Percentiles rank a stretch among this genome's conserved stretches.
Conservation (phyloP, 2,888 invertebrate species). For the Drosophila limbata region DNA sequence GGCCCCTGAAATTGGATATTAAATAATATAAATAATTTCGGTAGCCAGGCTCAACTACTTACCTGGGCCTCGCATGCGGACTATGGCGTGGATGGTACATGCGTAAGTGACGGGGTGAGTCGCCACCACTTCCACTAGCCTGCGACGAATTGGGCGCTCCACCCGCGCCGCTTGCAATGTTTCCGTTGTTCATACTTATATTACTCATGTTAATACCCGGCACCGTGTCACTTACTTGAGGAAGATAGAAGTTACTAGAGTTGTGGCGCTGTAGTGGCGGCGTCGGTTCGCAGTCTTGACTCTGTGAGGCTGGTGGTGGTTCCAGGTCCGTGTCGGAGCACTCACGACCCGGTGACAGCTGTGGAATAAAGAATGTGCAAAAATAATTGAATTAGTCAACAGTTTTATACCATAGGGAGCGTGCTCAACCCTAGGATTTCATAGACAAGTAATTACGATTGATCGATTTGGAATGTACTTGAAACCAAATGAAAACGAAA, state of each 20-base stretch:
- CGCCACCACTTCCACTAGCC: conserved; percentile 83
- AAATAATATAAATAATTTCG: neutral
- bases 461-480: conserved; percentile 48
- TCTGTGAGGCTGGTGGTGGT: conserved; percentile 96
- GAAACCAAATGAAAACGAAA: conserved; percentile 50
- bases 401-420: neutral
- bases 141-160: conserved; percentile 42
- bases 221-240: conserved; percentile 86
- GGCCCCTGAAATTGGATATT: conserved; percentile 85
- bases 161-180: conserved; percentile 68
- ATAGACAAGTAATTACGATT: conserved; percentile 47
- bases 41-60: conserved; percentile 42
- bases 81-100: conserved; percentile 89
- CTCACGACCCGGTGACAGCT: conserved; percentile 94
- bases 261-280: conserved; percentile 94
- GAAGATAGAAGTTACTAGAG: conserved; percentile 95
- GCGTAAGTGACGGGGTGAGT: conserved; percentile 86
- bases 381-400: conserved; percentile 13
- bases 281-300: conserved; percentile 96
- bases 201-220: conserved; percentile 48
- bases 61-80: conserved; percentile 92
- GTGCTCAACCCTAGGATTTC: conserved; percentile 34
- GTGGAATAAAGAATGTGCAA: conserved; percentile 19
- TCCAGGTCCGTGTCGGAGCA: conserved; percentile 94
- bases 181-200: conserved; percentile 67